Conservation (phyloP, 2,888 invertebrate species). For the Pheosia gnoma region DNA sequence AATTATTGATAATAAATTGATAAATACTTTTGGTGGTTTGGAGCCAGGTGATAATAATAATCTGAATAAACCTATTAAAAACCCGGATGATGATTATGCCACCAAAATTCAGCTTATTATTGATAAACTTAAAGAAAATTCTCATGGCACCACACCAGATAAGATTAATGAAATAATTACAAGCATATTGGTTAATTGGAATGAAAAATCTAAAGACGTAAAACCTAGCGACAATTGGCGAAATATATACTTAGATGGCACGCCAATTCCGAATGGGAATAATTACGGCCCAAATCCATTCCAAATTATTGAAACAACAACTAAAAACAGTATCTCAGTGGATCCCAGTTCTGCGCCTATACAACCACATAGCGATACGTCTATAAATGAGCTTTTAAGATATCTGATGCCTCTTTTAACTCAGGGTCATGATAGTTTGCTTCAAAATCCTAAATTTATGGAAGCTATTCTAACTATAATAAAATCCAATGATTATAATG, state of each 20-base stretch:
- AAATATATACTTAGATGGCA: neutral
- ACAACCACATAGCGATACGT: no score
- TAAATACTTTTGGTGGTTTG: no score
- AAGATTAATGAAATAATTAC: neutral
- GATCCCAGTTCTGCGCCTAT: no score
- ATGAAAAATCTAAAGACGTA: neutral
- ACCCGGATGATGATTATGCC: no score
- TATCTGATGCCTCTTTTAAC: neutral
- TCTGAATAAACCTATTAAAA: no score
- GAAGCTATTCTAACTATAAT: slow-evolving; percentile 25
- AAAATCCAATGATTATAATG: slow-evolving; percentile 5
- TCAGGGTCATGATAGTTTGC: neutral
- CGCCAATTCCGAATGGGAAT: no score
- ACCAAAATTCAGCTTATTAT: no score
- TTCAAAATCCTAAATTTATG: slow-evolving; percentile 5
- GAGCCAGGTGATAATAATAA: no score
- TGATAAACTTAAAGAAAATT: no score
- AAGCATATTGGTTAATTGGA: neutral
- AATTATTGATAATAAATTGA: no score
- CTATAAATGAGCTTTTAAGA: neutral
- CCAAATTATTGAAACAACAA: neutral
- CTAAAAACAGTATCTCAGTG: neutral
- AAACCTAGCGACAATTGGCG: neutral
- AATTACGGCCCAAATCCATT: neutral
- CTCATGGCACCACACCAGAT: no score